Evolutionary conservation across 2,797 vertebrate species (phyloP).

Genomic region (Pterois miles): DNA sequence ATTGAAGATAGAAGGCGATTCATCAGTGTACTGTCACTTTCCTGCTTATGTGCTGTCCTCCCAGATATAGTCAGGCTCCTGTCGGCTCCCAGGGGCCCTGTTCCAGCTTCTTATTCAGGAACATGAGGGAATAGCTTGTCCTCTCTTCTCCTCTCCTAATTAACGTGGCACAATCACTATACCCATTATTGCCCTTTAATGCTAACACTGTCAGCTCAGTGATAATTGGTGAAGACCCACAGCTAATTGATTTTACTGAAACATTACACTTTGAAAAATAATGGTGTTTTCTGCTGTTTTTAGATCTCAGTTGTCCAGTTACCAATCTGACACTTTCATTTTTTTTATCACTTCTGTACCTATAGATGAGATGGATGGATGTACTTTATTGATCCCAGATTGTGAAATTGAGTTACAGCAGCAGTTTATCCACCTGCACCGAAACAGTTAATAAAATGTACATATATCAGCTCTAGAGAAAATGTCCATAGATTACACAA

Average conservation of each 20-base stretch:
- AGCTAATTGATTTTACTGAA: conserved; percentile 48
- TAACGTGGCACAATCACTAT: conserved; percentile 71
- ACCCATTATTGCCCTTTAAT: conserved; percentile 69
- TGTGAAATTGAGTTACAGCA: no score
- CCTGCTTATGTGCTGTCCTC: conserved; percentile 60
- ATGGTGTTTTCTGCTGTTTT: conserved; percentile 20
- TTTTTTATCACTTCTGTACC: neutral
- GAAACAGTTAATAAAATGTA: no score
- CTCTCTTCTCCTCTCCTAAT: conserved; percentile 78
- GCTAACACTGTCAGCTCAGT: conserved; percentile 54
- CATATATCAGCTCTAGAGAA: no score
- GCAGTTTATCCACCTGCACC: no score
- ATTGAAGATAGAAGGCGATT: conserved; percentile 10
- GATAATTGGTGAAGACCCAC: conserved; percentile 47
- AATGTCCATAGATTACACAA: no score
- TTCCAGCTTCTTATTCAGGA: conserved; percentile 86
- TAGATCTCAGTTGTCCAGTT: conserved; percentile 29
- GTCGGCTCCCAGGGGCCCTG: conserved; percentile 78
- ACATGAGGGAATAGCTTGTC: conserved; percentile 78
- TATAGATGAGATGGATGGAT: no score
- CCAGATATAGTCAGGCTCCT: conserved; percentile 76
- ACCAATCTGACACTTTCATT: conserved; percentile 14
- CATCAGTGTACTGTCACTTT: conserved; percentile 44
- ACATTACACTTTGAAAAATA: conserved; percentile 26
- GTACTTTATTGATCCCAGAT: no score